Conservation (phyloP, 2,113 vertebrate genomes). For the Bettongia penicillata region DNA sequence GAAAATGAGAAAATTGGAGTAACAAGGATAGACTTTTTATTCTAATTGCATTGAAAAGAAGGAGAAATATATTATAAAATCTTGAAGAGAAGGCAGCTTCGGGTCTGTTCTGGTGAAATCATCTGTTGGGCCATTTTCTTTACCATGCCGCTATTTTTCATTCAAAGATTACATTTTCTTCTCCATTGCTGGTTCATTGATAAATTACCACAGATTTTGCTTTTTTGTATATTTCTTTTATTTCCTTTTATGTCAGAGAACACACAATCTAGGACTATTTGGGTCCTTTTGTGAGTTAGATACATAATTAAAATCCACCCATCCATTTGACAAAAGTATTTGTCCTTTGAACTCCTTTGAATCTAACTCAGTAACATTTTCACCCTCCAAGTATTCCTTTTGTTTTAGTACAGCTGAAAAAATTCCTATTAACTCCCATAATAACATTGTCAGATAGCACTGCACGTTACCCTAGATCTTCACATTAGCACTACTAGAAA, state of each 20-base stretch:
- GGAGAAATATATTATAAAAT: background rate
- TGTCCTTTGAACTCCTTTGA: background rate
- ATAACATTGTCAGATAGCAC: background rate
- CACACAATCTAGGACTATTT: background rate
- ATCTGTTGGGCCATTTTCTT: background rate
- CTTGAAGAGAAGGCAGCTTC: background rate
- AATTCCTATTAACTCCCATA: background rate
- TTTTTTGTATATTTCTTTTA: background rate
- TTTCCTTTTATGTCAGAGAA: background rate
- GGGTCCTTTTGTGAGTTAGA: background rate
- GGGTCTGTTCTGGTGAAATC: background rate
- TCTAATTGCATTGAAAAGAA: too few species aligned
- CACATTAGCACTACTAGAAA: background rate
- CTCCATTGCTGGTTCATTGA: background rate
- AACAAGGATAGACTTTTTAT: background rate
- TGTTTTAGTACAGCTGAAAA: background rate
- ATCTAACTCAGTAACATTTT: background rate
- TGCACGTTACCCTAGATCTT: background rate
- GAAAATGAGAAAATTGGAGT: background rate
- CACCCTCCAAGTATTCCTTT: background rate
- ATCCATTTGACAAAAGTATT: background rate
- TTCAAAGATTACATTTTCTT: background rate
- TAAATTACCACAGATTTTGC: background rate
- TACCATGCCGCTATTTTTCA: background rate
- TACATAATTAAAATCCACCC: background rate